Evolutionary conservation across 2,113 vertebrate species (phyloP).

Genomic region (Cyanocitta stelleri): DNA sequence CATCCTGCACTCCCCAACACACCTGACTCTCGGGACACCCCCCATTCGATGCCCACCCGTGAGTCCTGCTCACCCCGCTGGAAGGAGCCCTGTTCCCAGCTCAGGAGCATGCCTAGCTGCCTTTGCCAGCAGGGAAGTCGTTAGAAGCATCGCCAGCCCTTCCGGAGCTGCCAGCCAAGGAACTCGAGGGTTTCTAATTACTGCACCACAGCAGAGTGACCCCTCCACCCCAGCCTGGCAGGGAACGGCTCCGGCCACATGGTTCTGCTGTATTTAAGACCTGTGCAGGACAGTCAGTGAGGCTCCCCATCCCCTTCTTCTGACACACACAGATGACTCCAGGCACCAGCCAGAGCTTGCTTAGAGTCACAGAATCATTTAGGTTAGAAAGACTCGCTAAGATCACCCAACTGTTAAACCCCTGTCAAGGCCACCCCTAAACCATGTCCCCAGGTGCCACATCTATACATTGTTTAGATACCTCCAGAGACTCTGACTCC

Average conservation of each 20-base stretch:
- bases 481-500: not conserved
- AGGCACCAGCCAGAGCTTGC: not conserved
- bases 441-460: not conserved
- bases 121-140: not conserved
- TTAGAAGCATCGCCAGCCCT: not conserved
- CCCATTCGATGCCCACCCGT: accelerated
- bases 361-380: not conserved
- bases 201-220: not conserved
- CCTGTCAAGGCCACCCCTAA: not conserved
- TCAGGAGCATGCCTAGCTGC: not conserved
- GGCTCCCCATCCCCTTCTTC: not conserved
- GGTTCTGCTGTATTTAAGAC: not conserved
- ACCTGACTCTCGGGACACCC: not conserved
- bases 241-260: not conserved
- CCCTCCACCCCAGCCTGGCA: not conserved
- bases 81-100: not conserved
- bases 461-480: not conserved
- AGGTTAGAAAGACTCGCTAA: not conserved
- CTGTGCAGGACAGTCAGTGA: not conserved
- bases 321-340: not conserved
- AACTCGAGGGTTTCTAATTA: conserved; percentile 33
- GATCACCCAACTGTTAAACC: not conserved
- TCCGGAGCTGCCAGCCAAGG: not conserved
- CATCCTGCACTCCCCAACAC: not conserved
- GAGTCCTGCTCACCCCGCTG: not conserved